Conservation (phyloP, 2,113 vertebrate genomes). For the Hippopotamus amphibius region DNA sequence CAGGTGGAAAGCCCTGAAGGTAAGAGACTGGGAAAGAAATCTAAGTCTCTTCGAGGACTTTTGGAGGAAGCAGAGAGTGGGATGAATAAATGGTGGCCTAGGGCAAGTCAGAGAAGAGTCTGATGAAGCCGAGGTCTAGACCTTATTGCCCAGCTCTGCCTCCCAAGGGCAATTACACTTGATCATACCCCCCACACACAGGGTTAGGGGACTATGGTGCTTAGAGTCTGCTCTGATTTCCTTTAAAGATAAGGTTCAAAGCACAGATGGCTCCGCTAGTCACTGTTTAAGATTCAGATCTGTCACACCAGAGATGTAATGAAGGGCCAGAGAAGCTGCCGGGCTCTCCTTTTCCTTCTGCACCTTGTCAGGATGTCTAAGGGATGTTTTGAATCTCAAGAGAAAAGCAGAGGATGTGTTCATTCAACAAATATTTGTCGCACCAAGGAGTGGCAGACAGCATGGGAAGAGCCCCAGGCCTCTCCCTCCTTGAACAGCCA, state of each 20-base stretch:
- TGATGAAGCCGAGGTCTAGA: not conserved
- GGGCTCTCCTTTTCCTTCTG: not conserved
- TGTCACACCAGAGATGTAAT: not conserved
- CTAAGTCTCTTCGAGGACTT: not conserved
- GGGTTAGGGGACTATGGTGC: not conserved
- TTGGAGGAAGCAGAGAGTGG: not conserved
- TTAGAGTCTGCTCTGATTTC: not conserved
- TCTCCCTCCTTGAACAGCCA: not conserved
- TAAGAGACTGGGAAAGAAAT: not conserved
- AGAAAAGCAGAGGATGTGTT: not conserved
- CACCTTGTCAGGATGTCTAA: not conserved
- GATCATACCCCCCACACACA: not conserved
- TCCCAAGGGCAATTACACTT: not conserved
- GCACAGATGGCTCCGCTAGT: not conserved
- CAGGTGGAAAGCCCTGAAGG: not conserved
- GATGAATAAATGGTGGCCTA: not conserved
- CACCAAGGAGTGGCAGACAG: not conserved
- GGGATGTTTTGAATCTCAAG: not conserved
- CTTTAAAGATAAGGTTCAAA: conserved; percentile 36
- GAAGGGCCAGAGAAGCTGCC: not conserved
- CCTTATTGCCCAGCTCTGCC: not conserved
- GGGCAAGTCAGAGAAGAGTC: not conserved
- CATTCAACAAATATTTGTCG: not conserved
- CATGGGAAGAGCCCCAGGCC: not conserved
- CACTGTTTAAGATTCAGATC: not conserved